phyloP scores from a whole-genome alignment of 2,888 invertebrate genomes.

The Hirtodrosophila alboralis region DNA sequence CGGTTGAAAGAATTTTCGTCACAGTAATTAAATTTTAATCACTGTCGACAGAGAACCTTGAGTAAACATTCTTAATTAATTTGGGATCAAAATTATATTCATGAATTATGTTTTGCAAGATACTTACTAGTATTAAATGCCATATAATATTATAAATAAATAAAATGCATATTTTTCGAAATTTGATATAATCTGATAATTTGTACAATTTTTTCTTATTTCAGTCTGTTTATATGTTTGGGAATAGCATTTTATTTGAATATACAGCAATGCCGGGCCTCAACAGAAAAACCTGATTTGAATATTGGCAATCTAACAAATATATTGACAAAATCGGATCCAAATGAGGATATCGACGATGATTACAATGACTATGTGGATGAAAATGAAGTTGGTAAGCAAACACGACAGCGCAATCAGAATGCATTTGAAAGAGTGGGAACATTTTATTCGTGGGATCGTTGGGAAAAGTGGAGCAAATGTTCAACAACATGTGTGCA shows the following conservation, averaged over 20 bases:
- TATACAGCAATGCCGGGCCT: conserved; percentile 1
- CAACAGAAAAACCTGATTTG: conserved; percentile 4
- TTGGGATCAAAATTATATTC: conserved; percentile 3
- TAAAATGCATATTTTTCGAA: no score
- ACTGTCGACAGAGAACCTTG: conserved; percentile 26
- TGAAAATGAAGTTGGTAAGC: conserved; percentile 49
- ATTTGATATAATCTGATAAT: no score
- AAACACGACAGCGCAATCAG: conserved; percentile 42
- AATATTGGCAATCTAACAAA: conserved; percentile 10
- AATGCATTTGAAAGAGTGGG: conserved; percentile 58
- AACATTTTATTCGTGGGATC: conserved; percentile 86
- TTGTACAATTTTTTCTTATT: not conserved
- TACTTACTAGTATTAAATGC: no score
- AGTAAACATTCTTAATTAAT: conserved; percentile 25
- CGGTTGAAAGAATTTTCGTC: conserved; percentile 16
- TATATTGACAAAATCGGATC: conserved; percentile 26
- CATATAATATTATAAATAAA: no score
- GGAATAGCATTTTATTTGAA: conserved; percentile 1
- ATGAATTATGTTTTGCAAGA: no score
- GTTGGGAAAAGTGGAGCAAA: conserved; percentile 90
- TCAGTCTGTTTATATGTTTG: conserved; percentile 19
- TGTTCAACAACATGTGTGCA: conserved; percentile 91
- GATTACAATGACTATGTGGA: conserved; percentile 71
- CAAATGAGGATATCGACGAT: conserved; percentile 63
- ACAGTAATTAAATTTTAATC: conserved; percentile 34